Evolutionary conservation across 2,113 vertebrate species (phyloP), one percentile per base, ranked within the genome.

Genomic region (Colistium nudipinnis): DNA sequence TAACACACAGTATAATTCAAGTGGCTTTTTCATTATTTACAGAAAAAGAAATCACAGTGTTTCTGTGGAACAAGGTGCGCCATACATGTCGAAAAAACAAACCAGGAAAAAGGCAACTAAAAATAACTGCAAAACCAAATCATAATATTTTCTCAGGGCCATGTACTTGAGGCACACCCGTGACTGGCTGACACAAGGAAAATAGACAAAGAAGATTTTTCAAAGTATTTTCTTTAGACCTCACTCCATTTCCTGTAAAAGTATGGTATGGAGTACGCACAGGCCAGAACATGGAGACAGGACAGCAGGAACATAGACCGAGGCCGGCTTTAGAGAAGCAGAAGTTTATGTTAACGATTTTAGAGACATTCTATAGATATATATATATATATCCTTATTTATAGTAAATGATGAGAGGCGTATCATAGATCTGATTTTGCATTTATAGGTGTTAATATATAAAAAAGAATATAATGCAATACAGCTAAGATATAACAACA

Each of bases 61-160:
- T 87, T 87, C 74, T 73, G 78, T 74, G 82, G 76, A 90, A 90
- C 83, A 89, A 88, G 78, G 84, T 89, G 81, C 62, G 74, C 85
- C 75, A 78, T 84, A 79, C 82, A 86, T 62, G 62, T 70, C 39
- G 28, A 54, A 43, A 70, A 85, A 82, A 83, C 63, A 75, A 88
- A 74, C 65, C 79, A 62, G 83, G 78, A 74, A 77, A n/a, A 83
- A 78, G 80, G 71, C 43, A 57, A 73, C 87, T 91, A 89, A 90
- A 91, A 92, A 92, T 93, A 93, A 83, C 89, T 85, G 84, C 57
- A 68, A 89, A 87, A 90, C 81, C 87, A 76, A 85, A 88, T 79
- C 76, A 93, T 85, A 92, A 93, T 91, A 93, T 92, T 93, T 91
- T 82, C 54, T 70, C 82, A 67, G 78, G 70, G 69, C 56, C 75